Conservation (phyloP, 1,140 invertebrate species). For the Trichonephila clavipes region DNA sequence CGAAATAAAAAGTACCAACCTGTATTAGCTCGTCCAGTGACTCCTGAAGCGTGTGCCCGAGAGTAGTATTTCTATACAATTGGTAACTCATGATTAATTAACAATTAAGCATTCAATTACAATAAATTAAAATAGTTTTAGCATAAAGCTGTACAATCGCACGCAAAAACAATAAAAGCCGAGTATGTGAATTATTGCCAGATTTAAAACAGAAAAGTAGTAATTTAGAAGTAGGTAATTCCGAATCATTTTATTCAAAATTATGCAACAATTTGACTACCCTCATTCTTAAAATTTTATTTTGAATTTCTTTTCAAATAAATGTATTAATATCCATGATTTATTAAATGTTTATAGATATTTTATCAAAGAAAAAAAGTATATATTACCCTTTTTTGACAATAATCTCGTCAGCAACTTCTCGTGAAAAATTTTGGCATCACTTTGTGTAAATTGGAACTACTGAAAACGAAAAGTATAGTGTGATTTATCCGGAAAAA, state of each 20-base stretch:
- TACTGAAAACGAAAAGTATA: conserved; percentile 24
- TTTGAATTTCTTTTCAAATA: not conserved
- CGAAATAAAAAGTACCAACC: conserved; percentile 78
- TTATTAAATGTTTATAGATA: not conserved
- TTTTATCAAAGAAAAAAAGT: not conserved
- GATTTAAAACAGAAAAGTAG: not conserved
- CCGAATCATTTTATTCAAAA: not conserved
- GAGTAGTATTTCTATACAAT: conserved; percentile 97
- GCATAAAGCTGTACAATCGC: not conserved
- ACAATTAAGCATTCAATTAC: not conserved
- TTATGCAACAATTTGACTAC: not conserved
- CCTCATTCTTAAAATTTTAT: not conserved
- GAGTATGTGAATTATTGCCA: not conserved
- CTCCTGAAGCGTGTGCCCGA: conserved; percentile 97
- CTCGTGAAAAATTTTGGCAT: conserved; percentile 21
- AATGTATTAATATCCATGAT: not conserved
- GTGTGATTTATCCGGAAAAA: conserved; percentile 35
- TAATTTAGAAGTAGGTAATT: no score
- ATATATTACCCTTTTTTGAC: not conserved
- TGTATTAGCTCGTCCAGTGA: conserved; percentile 95
- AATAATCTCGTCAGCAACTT: conserved; percentile 2
- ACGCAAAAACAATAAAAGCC: not conserved
- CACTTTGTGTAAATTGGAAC: conserved; percentile 7
- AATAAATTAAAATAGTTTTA: not conserved
- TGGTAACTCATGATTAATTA: conserved; percentile 86